Evolutionary conservation across 1,140 invertebrate genomes (phyloP), one percentile per base, ranked within the genome.

Genomic region (Aricia agestis): DNA sequence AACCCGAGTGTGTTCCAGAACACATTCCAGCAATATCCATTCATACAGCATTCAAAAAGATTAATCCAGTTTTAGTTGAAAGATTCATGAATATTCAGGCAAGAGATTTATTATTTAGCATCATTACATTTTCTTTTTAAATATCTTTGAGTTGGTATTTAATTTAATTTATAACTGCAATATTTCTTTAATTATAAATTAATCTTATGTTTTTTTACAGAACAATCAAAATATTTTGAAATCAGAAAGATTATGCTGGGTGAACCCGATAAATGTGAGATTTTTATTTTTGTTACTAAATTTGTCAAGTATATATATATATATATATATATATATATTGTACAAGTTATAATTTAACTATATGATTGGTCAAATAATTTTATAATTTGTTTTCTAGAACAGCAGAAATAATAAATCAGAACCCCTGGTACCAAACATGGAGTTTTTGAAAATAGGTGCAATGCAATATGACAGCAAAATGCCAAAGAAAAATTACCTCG

Each of bases 1-100:
- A 85, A 72, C 91, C 91, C 1, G 89, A 92, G 71, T 89, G 80
- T 79, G 90, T 91, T 19, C 91, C 91, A 6, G 90, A 92, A 71
- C 80, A 87, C 76, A 74, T 92, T 1, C 87, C 91, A 7, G 84
- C 83, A 10, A 82, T 91, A 45, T 88, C 87, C 2, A 77, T 89
- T 69, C 83, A 88, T 69, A 83, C 82, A 57, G 82, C 83, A 15
- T 92, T 92, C 73, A 87, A 79, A 72, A 90, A 89, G 71, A 76
- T 87, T 45, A 91, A 92, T 76, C 65, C 66, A 9, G 67, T 70
- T 68, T 70, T 92, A 9, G 52, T 87, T 10, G 75, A 76, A 13
- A 81, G 84, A 42, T 91, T 92, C 66, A 80, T 78, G 59, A 80
- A 75, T 61, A 78, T 77, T 71, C 88, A 91, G 86, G 91, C 92